These are phyloP conservation scores for Pandion haliaetus DNA, from an alignment of 2,113 vertebrate genomes.

Conservation along the genomic window DNA sequence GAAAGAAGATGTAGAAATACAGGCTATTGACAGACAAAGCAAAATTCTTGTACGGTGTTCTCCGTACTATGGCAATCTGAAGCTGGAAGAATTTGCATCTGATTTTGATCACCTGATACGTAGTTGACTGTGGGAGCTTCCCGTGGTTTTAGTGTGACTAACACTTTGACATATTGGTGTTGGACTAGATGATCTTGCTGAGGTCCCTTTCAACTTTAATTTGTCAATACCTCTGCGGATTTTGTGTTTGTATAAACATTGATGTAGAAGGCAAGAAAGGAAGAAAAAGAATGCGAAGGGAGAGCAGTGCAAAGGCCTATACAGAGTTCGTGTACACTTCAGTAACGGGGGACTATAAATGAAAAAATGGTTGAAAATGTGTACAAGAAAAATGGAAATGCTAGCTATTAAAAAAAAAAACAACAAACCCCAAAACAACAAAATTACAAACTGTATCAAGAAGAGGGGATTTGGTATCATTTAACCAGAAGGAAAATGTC, in stretches of 20 bases:
- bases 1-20: background rate
- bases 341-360: background rate
- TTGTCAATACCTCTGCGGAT: background rate
- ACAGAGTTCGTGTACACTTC: background rate
- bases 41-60: background rate
- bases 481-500: background rate
- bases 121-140: background rate
- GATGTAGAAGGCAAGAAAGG: background rate
- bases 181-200: background rate
- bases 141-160: no score
- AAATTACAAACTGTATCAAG: background rate
- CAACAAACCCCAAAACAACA: background rate
- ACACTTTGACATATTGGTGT: background rate
- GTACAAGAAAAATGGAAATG: background rate
- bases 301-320: background rate
- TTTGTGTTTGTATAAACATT: background rate
- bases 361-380: background rate
- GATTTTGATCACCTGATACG: background rate
- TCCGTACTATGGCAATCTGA: background rate
- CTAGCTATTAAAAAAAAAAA: background rate
- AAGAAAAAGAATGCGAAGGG: background rate
- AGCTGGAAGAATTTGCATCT: background rate
- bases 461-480: background rate
- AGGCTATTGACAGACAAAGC: background rate
- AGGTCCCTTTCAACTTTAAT: background rate